phyloP scores from a whole-genome alignment of 2,113 vertebrate species.

The Actenoides hombroni region DNA sequence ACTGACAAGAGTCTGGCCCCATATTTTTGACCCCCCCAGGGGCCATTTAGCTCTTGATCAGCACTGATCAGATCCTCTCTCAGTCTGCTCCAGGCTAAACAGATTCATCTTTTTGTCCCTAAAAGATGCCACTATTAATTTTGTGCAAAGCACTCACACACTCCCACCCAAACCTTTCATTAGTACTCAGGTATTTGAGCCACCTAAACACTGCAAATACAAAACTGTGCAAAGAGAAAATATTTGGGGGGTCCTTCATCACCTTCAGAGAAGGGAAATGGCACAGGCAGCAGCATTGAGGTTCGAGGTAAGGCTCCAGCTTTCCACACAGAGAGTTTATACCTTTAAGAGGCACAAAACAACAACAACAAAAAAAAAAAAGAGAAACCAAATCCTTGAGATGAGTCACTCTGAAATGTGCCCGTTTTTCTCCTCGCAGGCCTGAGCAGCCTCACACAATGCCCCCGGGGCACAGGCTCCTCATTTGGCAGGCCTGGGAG shows the following conservation, averaged over 20 bases:
- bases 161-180: background rate
- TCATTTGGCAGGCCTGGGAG: conserved; percentile 43
- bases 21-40: background rate
- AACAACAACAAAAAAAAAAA: background rate
- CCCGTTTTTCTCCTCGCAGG: background rate
- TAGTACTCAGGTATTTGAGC: background rate
- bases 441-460: conserved; percentile 47
- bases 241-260: background rate
- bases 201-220: background rate
- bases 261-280: background rate
- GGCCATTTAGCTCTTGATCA: background rate
- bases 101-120: background rate
- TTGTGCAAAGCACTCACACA: background rate
- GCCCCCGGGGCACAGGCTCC: conserved; percentile 27
- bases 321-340: background rate
- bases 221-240: background rate
- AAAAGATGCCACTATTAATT: background rate
- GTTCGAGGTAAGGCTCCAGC: background rate
- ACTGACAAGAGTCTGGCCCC: background rate
- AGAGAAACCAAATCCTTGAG: background rate
- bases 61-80: background rate
- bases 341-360: background rate
- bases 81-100: background rate
- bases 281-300: background rate
- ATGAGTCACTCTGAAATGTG: conserved; percentile 8